Percentiles rank a stretch among this genome's conserved stretches.
Conservation (phyloP, 2,113 vertebrate genomes). For the Choloepus hoffmanni region DNA sequence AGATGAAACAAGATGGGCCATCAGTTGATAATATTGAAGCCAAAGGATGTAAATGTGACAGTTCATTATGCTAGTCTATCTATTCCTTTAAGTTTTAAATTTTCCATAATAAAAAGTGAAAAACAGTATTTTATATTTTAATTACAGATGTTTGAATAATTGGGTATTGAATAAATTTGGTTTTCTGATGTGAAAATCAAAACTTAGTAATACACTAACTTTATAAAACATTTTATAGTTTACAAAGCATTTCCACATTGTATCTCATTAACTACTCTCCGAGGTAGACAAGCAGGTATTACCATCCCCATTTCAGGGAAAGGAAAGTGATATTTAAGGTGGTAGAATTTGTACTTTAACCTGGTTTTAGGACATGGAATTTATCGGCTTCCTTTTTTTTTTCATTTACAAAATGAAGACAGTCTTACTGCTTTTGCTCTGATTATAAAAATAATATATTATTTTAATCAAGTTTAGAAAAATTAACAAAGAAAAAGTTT, state of each 20-base stretch:
- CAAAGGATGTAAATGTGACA: background rate
- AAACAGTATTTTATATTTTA: background rate
- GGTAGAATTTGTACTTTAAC: background rate
- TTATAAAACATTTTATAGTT: background rate
- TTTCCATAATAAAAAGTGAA: background rate
- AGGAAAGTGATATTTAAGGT: background rate
- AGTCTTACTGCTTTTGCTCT: background rate
- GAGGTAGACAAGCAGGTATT: background rate
- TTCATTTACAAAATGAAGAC: background rate
- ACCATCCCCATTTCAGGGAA: background rate
- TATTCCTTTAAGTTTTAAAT: background rate
- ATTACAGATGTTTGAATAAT: background rate
- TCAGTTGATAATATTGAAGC: background rate
- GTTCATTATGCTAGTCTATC: background rate
- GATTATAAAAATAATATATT: slow-evolving; percentile 9
- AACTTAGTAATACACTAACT: background rate
- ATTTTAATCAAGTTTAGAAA: slow-evolving; percentile 7
- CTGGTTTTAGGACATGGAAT: background rate
- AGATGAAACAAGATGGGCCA: background rate
- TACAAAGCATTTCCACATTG: background rate
- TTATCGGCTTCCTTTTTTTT: background rate
- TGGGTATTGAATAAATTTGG: background rate
- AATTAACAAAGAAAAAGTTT: background rate
- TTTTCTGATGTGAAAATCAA: slow-evolving; percentile 20
- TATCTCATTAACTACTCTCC: background rate